A percentile compares a stretch with the other conserved stretches of the same genome.
phyloP scores from a whole-genome alignment of 2,113 vertebrate genomes.

The Callipepla californica region DNA sequence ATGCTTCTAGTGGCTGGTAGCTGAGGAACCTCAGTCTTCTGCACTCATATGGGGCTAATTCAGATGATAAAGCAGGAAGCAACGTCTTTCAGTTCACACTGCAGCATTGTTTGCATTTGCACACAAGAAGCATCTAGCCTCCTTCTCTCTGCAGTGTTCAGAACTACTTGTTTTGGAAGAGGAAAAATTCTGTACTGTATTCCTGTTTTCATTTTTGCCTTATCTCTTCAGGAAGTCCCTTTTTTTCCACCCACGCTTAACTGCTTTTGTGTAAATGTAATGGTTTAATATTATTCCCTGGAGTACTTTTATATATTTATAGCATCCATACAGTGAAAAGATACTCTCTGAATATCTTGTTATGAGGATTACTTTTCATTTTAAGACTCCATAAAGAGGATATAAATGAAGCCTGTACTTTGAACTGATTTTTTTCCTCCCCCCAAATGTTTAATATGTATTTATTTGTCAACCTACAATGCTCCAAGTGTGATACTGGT shows the following conservation, averaged over 20 bases:
- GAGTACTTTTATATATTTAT: constrained; percentile 13
- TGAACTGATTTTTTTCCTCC: background rate
- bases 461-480: background rate
- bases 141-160: background rate
- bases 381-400: background rate
- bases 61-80: background rate
- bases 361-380: background rate
- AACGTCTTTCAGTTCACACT: background rate
- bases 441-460: accelerated
- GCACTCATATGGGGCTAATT: background rate
- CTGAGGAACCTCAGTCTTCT: background rate
- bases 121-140: background rate
- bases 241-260: background rate
- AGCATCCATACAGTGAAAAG: background rate
- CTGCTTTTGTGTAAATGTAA: constrained; percentile 13
- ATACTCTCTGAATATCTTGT: background rate
- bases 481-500: background rate
- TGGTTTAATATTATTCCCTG: constrained; percentile 6
- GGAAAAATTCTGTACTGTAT: background rate
- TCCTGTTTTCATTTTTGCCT: background rate
- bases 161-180: background rate
- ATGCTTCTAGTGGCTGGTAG: background rate
- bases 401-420: background rate
- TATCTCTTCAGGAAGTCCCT: constrained; percentile 33
- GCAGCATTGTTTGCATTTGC: background rate